phyloP scores from a whole-genome alignment of 2,888 invertebrate species.

The Pheosia gnoma region DNA sequence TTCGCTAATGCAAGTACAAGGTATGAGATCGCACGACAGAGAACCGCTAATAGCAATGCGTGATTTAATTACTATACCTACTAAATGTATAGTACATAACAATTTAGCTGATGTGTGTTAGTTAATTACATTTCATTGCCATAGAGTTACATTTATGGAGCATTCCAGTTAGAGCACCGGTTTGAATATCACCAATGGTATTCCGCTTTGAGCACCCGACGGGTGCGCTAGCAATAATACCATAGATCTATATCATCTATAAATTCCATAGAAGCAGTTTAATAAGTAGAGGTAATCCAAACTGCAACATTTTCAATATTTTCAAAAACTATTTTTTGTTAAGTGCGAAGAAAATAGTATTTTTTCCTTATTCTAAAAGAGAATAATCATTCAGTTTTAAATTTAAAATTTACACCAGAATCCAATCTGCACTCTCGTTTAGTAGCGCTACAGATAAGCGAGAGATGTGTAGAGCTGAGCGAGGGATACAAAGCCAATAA shows the following conservation, averaged over 20 bases:
- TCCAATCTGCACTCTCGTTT: constrained; percentile 41
- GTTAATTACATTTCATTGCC: too few species aligned
- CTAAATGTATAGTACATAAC: neutral
- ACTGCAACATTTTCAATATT: too few species aligned
- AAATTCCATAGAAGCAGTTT: too few species aligned
- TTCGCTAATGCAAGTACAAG: constrained; percentile 1
- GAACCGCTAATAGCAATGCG: neutral
- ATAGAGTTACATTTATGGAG: too few species aligned
- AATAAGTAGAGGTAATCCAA: too few species aligned
- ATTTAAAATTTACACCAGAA: constrained; percentile 47
- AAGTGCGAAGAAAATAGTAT: constrained; percentile 12
- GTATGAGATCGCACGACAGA: constrained; percentile 6
- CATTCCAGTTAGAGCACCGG: too few species aligned
- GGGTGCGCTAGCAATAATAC: too few species aligned
- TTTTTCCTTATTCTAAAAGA: constrained; percentile 36
- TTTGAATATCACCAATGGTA: too few species aligned
- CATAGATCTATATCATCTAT: too few species aligned
- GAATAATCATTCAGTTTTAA: constrained; percentile 51
- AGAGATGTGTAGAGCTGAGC: constrained; percentile 8
- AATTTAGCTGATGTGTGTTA: neutral
- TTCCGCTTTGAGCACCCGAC: too few species aligned
- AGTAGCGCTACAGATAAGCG: neutral
- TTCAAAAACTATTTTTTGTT: constrained; percentile 9
- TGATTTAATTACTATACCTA: neutral
- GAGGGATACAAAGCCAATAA: too few species aligned